A percentile compares a stretch with the other conserved stretches of the same genome.
Evolutionary conservation across 2,888 invertebrate genomes (phyloP).

Genomic region (Idaea dimidiata): DNA sequence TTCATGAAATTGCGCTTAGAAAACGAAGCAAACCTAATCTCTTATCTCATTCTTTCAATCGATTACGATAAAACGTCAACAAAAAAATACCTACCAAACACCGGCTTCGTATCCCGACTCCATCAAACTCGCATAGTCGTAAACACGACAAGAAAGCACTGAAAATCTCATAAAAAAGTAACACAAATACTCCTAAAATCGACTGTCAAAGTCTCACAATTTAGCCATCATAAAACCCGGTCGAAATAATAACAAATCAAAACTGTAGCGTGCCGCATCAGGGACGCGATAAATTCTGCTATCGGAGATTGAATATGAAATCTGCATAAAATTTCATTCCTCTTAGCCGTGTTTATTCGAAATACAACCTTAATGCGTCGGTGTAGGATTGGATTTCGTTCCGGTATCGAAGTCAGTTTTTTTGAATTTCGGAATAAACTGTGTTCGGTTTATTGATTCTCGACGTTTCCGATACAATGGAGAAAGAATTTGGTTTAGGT

Average conservation of each 20-base stretch:
- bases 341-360: neutral
- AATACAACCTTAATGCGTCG: slow-evolving; percentile 7
- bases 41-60: neutral
- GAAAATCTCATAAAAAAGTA: neutral
- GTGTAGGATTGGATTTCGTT: slow-evolving; percentile 7
- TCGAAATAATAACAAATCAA: slow-evolving; percentile 30
- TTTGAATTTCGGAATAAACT: neutral
- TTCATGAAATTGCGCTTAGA: neutral
- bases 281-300: slow-evolving; percentile 47
- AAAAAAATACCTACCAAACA: neutral
- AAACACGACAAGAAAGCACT: neutral
- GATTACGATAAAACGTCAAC: neutral
- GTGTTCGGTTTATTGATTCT: slow-evolving; percentile 1
- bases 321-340: slow-evolving; percentile 49
- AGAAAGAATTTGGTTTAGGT: neutral
- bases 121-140: neutral
- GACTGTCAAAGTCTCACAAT: slow-evolving; percentile 9
- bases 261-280: slow-evolving; percentile 30
- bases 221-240: slow-evolving; percentile 14
- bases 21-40: slow-evolving; percentile 1
- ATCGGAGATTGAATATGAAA: slow-evolving; percentile 63
- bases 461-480: slow-evolving; percentile 3
- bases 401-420: neutral
- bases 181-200: neutral
- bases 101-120: neutral